Base-by-base conservation (phyloP, 2,113 vertebrate genomes). In the Cromileptes altivelis region DNA sequence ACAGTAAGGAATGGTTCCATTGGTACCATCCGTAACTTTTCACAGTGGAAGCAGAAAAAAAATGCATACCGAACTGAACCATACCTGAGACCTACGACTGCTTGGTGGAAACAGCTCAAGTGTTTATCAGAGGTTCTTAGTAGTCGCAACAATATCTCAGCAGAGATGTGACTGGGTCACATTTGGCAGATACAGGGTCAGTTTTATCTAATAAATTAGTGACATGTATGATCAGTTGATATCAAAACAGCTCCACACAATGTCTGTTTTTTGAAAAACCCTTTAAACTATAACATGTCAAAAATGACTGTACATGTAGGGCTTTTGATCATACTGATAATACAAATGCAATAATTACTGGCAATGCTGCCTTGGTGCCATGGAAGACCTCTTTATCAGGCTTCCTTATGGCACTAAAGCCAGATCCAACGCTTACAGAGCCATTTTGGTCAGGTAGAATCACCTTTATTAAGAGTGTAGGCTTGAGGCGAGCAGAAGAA, bases 401-500 rank as follows among this genome's bases (percentile, higher is more conserved):
- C 4, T 42, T 81, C 30, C 52, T 57, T 30, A 61, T 62, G 47
- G 67, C 45, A 49, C 42, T 61, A 21, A 40, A 62, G 11, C 27
- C 37, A 62, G 25, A 13, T 55, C 2, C 37, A 18, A 3, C 8
- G 45, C 65, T 23, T n/a, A 18, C 2, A 27, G 47, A 64, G 27
- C 15, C 11, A 6, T 47, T n/a, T 80, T 23, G 52, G 37, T 76
- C 37, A 3, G 60, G 47, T 50, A 67, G 19, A 58, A 78, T 53
- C 64, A 64, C 60, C 63, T 80, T 57, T 55, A 72, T 63, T 42
- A 55, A 25, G 33, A 78, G 49, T 1, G 27, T 11, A 17, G 3
- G 60, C n/a, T 37, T 15, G 13, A 73, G 78, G 63, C n/a, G 33
- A 65, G 70, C 47, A 14, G 49, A 62, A 75, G 69, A 84, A 85